Conservation (phyloP, 2,797 vertebrate species). For the Chrosomus eos region DNA sequence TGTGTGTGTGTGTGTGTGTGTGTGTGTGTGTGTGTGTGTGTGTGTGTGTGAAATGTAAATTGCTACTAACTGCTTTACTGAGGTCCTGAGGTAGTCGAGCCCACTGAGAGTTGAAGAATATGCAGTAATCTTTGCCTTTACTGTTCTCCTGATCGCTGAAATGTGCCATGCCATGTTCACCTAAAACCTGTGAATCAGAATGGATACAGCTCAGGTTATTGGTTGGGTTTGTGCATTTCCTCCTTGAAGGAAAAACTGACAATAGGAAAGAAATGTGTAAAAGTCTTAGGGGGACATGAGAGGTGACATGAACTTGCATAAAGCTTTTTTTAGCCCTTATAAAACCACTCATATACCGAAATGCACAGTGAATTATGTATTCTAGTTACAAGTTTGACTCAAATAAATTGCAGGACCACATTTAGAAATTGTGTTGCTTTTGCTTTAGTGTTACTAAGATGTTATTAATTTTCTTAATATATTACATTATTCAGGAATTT, state of each 20-base stretch:
- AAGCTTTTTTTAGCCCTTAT: background rate
- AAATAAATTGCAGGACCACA: background rate
- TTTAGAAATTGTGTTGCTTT: background rate
- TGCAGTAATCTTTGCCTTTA: slow-evolving; percentile 93
- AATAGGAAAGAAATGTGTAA: background rate
- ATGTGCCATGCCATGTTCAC: slow-evolving; percentile 92
- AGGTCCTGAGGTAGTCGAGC: slow-evolving; percentile 93
- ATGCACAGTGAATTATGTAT: background rate
- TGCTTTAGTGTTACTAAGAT: background rate
- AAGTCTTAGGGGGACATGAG: background rate
- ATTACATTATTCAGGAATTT: background rate
- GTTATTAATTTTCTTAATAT: background rate
- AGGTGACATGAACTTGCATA: background rate
- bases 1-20: background rate
- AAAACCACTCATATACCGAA: background rate
- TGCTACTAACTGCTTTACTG: slow-evolving; percentile 88
- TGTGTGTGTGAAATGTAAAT: slow-evolving; percentile 1
- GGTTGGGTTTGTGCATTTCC: background rate
- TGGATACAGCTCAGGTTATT: background rate
- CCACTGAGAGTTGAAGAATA: slow-evolving; percentile 96
- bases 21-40: slow-evolving; percentile 1
- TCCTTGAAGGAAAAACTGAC: background rate
- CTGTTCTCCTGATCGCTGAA: slow-evolving; percentile 82
- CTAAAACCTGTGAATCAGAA: slow-evolving; percentile 78
- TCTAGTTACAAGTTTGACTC: background rate